Base-by-base conservation (phyloP, 2,888 invertebrate genomes). In the Tortrix viridana region DNA sequence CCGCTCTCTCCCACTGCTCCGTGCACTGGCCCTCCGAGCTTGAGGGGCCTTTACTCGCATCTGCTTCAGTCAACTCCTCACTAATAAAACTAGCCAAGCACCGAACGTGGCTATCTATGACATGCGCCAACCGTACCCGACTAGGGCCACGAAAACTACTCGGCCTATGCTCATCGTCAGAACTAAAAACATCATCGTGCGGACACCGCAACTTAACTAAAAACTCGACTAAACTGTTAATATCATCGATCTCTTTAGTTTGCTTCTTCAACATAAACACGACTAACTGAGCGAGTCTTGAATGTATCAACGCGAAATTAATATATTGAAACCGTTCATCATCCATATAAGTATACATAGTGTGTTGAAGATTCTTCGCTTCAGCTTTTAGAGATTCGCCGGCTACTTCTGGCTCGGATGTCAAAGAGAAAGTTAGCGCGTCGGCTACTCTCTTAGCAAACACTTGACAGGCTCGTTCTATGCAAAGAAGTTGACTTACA, bases 371-470 rank as follows among this genome's bases (percentile, higher is more conserved):
- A 77, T 95, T 95, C 80, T 94, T 95, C 0, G 95, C 92, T 86
- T 96, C 95, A 0, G 93, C 92, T 74, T 94, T 93, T n/a, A 95
- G 80, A 0, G 93, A 91, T 65, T 94, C 91, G 0, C 91, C 93
- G 0, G 93, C 93, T 0, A 93, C 88, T 65, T 93, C 93, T 0
- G 92, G 86, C 68, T 93, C 92, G 18, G 93, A 93, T 37, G 92
- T 89, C 9, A 93, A 77, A 0, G 94, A 93, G 71, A 94, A 93
- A 3, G 92, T 84, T 48, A 96, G 83, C 0, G 94, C 94, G 63
- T 94, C 94, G 0, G 94, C 93, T 76, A 96, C 94, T 50, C 96
- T 89, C 73, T 95, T 95, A 0, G 95, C 95, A 77, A 95, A 95
- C 0, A 96, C 95, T 72, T 91, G 92, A 37, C 92, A 91, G 0